A percentile compares a stretch with the other conserved stretches of the same genome.
Conservation (phyloP, 1,140 invertebrate species). For the Trypoxylus dichotomus region DNA sequence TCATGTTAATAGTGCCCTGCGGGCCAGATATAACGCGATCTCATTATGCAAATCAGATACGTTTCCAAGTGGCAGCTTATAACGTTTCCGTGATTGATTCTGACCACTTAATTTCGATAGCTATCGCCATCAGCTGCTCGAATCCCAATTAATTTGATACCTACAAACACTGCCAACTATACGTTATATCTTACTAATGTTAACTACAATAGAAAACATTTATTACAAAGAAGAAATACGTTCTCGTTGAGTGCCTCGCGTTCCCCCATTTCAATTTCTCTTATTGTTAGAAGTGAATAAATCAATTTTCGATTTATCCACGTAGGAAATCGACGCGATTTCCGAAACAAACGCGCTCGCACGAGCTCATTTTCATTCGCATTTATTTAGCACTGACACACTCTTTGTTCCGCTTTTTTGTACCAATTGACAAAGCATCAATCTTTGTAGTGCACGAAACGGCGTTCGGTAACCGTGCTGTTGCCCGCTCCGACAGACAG, state of each 20-base stretch:
- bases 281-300: not conserved
- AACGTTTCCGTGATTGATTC: too few relatives aligned
- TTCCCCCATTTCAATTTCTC: not conserved
- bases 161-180: not conserved
- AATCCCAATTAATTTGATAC: too few relatives aligned
- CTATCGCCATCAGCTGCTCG: too few relatives aligned
- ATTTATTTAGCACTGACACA: conserved; percentile 20
- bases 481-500: not conserved
- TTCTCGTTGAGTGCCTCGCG: not conserved
- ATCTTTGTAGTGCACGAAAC: not conserved
- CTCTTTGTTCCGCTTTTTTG: conserved; percentile 21
- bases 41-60: too few relatives aligned
- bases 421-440: conserved; percentile 17
- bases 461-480: not conserved
- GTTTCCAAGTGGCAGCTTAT: too few relatives aligned
- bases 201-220: too few relatives aligned
- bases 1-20: too few relatives aligned
- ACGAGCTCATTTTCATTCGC: conserved; percentile 16
- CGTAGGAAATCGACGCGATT: conserved; percentile 1
- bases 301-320: conserved; percentile 15
- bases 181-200: not conserved
- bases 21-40: too few relatives aligned
- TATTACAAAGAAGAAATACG: too few relatives aligned
- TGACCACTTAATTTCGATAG: too few relatives aligned
- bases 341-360: conserved; percentile 14